A percentile compares a stretch with the other conserved stretches of the same genome.
Conservation (phyloP, 2,113 vertebrate genomes). For the Hyaena hyaena region DNA sequence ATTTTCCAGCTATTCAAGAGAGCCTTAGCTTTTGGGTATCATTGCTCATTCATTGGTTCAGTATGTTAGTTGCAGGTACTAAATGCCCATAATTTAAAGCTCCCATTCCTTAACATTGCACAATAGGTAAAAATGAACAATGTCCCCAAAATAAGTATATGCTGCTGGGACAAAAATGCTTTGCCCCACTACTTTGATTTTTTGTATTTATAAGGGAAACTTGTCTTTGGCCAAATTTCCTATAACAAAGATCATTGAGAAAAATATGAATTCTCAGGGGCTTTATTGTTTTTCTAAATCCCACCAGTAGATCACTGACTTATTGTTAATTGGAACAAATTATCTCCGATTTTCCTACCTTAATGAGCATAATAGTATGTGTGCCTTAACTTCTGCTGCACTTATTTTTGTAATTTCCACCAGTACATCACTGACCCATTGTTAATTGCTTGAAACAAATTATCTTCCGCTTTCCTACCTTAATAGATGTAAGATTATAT, state of each 20-base stretch:
- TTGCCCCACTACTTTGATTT: neutral
- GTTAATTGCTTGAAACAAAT: slow-evolving; percentile 14
- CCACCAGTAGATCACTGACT: neutral
- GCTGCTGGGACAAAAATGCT: neutral
- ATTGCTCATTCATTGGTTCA: neutral
- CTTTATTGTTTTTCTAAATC: neutral
- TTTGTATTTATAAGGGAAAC: neutral
- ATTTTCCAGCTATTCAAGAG: neutral
- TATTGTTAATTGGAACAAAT: neutral
- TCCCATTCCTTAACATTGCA: neutral
- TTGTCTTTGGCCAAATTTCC: neutral
- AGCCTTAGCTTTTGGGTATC: neutral
- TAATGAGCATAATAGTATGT: neutral
- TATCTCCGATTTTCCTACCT: neutral
- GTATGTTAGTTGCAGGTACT: neutral
- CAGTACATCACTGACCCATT: neutral
- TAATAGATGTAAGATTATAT: neutral
- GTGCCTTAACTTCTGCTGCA: neutral
- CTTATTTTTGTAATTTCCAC: neutral
- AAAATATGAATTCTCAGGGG: neutral
- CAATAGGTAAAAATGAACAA: neutral
- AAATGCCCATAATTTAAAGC: neutral
- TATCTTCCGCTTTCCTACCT: neutral
- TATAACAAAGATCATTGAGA: neutral
- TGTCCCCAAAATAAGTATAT: neutral